These are phyloP conservation scores for Onychomys arenicola DNA, from an alignment of 2,797 vertebrate species.

Conservation along the genomic window DNA sequence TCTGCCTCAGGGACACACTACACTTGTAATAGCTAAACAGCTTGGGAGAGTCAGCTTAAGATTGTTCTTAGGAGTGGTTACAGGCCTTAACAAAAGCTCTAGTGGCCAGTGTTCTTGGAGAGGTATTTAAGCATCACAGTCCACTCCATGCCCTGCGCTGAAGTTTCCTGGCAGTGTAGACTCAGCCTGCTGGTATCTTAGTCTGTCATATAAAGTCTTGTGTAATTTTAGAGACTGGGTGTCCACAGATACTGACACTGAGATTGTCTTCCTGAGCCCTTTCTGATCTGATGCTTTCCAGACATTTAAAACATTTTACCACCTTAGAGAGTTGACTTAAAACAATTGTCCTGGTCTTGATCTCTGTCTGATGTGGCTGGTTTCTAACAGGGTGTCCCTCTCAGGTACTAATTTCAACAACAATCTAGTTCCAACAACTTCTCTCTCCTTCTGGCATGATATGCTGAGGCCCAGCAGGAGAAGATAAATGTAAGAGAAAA, in stretches of 20 bases:
- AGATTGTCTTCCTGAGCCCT: background rate
- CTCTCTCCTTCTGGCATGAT: background rate
- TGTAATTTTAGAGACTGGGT: background rate
- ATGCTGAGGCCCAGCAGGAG: background rate
- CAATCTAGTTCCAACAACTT: background rate
- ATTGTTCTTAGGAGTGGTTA: background rate
- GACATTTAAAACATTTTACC: constrained; percentile 35
- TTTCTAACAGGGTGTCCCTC: background rate
- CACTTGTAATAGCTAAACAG: constrained; percentile 48
- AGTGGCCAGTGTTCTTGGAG: background rate
- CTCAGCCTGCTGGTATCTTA: background rate
- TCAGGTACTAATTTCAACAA: background rate
- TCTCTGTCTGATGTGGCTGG: background rate
- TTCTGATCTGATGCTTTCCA: background rate
- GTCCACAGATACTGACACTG: background rate
- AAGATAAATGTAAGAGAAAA: background rate
- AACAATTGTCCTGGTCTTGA: background rate
- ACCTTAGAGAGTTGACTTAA: constrained; percentile 24
- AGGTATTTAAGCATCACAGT: background rate
- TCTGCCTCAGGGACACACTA: constrained; percentile 30
- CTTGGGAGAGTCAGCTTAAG: background rate
- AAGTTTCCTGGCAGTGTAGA: background rate
- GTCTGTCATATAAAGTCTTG: background rate
- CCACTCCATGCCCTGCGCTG: background rate
- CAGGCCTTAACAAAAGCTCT: background rate